Conservation (phyloP, 2,113 vertebrate species). For the Craseonycteris thonglongyai region DNA sequence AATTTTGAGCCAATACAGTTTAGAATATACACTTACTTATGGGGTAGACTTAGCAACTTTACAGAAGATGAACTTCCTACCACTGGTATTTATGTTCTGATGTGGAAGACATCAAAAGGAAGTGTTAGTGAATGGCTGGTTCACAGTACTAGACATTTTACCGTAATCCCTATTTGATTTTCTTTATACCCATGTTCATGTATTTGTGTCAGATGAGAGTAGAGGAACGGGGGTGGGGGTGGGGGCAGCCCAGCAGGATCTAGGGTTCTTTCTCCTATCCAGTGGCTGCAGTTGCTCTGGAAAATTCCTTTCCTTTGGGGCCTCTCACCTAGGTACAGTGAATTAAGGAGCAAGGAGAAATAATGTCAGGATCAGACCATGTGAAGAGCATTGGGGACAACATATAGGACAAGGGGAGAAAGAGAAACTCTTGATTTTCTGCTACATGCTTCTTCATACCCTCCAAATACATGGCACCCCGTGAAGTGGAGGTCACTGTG, state of each 20-base stretch:
- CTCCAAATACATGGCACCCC: not conserved
- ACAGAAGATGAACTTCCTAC: slow-evolving; percentile 50
- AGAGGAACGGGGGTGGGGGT: too few species aligned
- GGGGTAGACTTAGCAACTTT: slow-evolving; percentile 31
- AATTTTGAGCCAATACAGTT: slow-evolving; percentile 62
- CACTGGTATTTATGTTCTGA: slow-evolving; percentile 33
- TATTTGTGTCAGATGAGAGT: not conserved
- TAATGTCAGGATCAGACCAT: not conserved
- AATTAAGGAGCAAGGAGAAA: not conserved
- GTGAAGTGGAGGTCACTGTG: not conserved
- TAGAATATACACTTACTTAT: slow-evolving; percentile 33
- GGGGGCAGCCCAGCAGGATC: not conserved
- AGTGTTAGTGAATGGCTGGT: not conserved
- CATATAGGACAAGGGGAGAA: not conserved
- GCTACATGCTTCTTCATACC: not conserved
- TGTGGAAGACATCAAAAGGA: not conserved
- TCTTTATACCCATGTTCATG: not conserved
- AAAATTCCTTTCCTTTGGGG: not conserved
- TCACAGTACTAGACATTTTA: not conserved
- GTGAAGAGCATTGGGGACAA: fast-evolving
- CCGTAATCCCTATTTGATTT: not conserved
- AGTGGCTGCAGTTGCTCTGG: not conserved
- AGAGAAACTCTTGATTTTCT: not conserved
- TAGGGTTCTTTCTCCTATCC: not conserved
- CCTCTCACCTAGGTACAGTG: not conserved